These are phyloP conservation scores for Myoxocephalus aenaeus DNA, from an alignment of 2,797 vertebrate genomes.

Conservation along the genomic window DNA sequence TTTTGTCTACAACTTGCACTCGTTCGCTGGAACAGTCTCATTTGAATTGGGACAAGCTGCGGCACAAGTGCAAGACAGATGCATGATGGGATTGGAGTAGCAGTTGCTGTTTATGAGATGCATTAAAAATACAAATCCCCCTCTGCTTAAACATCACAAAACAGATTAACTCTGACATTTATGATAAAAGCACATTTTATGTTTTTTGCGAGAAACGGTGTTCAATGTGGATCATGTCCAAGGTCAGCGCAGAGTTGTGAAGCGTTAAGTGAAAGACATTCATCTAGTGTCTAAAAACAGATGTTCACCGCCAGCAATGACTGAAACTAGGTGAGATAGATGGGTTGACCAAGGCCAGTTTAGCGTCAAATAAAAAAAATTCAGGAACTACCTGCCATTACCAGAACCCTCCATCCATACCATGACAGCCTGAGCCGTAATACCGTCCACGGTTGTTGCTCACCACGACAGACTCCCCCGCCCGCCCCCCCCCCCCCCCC, in stretches of 20 bases:
- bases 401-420: constrained; percentile 60
- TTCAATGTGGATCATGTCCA: background rate
- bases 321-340: background rate
- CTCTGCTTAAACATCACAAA: background rate
- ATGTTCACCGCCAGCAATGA: background rate
- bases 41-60: constrained; percentile 28
- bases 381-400: constrained; percentile 57
- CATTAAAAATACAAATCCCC: background rate
- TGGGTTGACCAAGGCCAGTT: background rate
- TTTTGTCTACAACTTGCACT: constrained; percentile 8
- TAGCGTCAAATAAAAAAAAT: constrained; percentile 19
- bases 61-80: constrained; percentile 32
- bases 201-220: background rate
- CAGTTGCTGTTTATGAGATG: constrained; percentile 3
- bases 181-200: background rate
- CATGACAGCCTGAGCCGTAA: constrained; percentile 25
- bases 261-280: background rate
- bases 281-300: background rate
- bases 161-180: background rate
- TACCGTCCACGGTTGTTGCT: constrained; percentile 37
- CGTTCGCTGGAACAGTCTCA: constrained; percentile 28
- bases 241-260: constrained; percentile 5
- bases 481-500: too few species aligned
- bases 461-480: constrained; percentile 31
- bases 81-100: constrained; percentile 16